These are phyloP conservation scores for Halichoerus grypus DNA, from an alignment of 2,113 vertebrate genomes.

Conservation along the genomic window DNA sequence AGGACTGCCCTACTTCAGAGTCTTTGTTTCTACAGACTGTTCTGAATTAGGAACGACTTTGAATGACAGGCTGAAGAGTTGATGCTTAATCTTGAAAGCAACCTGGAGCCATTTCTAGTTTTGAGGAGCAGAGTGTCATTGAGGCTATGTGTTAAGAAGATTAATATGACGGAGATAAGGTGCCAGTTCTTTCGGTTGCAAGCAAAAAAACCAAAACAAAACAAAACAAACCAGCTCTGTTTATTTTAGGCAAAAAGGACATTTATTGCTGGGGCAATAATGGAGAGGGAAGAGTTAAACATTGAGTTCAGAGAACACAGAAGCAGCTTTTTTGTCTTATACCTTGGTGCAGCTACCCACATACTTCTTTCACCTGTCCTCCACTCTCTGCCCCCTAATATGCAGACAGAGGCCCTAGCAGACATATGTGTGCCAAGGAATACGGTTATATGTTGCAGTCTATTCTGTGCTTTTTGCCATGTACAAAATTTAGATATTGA, in stretches of 20 bases:
- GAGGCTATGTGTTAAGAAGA: not conserved
- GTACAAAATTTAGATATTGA: not conserved
- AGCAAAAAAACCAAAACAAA: not conserved
- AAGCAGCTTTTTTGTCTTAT: not conserved
- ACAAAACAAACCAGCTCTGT: not conserved
- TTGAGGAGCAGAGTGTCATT: not conserved
- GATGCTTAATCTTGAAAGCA: constrained; percentile 44
- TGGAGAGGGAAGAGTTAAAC: not conserved
- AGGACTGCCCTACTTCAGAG: not conserved
- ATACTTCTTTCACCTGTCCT: not conserved
- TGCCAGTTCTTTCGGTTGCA: not conserved
- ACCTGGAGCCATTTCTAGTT: not conserved
- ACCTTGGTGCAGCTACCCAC: not conserved
- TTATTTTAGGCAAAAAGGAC: not conserved
- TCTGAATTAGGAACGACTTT: constrained; percentile 7
- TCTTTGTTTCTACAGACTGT: not conserved
- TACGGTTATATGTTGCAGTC: not conserved
- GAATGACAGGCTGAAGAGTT: not conserved
- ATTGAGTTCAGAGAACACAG: not conserved
- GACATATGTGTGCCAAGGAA: not conserved
- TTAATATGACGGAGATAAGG: not conserved
- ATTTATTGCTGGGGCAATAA: not conserved
- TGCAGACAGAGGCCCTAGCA: not conserved
- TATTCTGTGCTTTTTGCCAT: not conserved
- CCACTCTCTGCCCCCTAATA: not conserved